Percentiles rank a stretch among this genome's conserved stretches.
These are phyloP conservation scores for Piscicola geometra DNA, from an alignment of 2,888 invertebrate genomes.

Conservation along the genomic window DNA sequence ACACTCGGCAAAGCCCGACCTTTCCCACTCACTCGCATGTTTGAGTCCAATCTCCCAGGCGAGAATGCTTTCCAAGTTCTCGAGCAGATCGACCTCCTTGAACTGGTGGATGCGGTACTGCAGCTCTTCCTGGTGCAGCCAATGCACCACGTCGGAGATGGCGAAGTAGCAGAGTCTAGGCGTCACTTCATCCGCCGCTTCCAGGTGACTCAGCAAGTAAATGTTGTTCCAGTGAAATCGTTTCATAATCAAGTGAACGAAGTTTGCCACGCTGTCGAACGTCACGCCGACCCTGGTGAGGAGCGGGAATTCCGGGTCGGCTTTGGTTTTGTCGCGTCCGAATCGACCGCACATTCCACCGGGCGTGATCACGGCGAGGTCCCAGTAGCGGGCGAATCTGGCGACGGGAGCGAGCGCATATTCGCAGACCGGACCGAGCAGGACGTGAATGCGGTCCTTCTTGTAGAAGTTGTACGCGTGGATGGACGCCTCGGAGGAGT, in stretches of 20 bases:
- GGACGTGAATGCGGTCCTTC: constrained; percentile 44
- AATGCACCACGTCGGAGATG: constrained; percentile 38
- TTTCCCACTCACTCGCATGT: constrained; percentile 38
- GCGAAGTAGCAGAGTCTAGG: constrained; percentile 40
- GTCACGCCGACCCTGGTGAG: constrained; percentile 61
- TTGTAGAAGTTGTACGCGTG: constrained; percentile 48
- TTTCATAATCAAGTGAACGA: constrained; percentile 22
- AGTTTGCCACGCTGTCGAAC: constrained; percentile 39
- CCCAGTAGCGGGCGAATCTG: constrained; percentile 82
- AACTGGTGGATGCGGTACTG: constrained; percentile 31
- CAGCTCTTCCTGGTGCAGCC: constrained; percentile 29
- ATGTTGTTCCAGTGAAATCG: constrained; percentile 32
- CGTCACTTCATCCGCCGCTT: constrained; percentile 34
- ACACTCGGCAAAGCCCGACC: neutral
- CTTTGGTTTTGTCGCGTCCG: constrained; percentile 45
- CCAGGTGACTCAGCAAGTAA: constrained; percentile 33
- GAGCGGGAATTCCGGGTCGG: constrained; percentile 60
- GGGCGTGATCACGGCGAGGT: constrained; percentile 76
- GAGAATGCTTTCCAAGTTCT: constrained; percentile 33
- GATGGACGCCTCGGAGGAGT: constrained; percentile 43
- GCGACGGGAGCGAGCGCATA: constrained; percentile 82
- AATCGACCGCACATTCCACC: constrained; percentile 53
- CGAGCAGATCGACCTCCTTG: constrained; percentile 19
- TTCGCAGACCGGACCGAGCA: constrained; percentile 53
- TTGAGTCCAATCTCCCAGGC: constrained; percentile 38